Conservation (phyloP, 2,888 invertebrate genomes). For the Alviniconcha strummeri region DNA sequence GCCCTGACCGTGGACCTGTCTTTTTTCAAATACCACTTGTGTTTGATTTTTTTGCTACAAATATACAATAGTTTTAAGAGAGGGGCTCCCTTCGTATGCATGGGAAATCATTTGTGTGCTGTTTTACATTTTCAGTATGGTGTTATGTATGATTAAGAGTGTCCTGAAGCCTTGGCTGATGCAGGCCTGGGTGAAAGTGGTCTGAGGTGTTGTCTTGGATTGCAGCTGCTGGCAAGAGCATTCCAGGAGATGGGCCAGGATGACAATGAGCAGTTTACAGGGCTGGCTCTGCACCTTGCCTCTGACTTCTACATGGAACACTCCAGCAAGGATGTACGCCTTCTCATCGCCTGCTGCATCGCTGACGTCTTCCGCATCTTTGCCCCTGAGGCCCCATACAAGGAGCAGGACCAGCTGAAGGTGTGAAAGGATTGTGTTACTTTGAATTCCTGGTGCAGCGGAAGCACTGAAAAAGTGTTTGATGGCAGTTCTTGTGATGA, state of each 20-base stretch:
- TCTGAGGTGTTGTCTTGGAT: constrained; percentile 50
- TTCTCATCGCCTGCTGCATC: constrained; percentile 96
- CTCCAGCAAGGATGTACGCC: constrained; percentile 91
- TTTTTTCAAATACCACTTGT: no score
- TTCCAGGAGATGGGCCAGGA: constrained; percentile 96
- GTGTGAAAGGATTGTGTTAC: constrained; percentile 57
- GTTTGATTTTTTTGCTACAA: no score
- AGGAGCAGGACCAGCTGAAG: constrained; percentile 94
- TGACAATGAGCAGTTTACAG: constrained; percentile 82
- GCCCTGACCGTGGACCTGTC: no score
- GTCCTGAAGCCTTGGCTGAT: no score
- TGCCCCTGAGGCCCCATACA: constrained; percentile 98
- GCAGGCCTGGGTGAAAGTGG: no score
- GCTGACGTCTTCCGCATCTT: constrained; percentile 97
- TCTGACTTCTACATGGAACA: constrained; percentile 95
- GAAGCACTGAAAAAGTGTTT: not conserved
- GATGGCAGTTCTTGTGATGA: not conserved
- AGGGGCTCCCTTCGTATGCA: no score
- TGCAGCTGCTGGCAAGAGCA: constrained; percentile 83
- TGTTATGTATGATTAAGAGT: no score
- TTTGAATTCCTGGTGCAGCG: not conserved
- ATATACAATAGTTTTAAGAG: no score
- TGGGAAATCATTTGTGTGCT: no score
- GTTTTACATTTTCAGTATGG: no score
- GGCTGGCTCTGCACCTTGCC: constrained; percentile 90